These are phyloP conservation scores for Aspidiotus rigidus DNA, from an alignment of 2,888 invertebrate species.

Conservation along the genomic window DNA sequence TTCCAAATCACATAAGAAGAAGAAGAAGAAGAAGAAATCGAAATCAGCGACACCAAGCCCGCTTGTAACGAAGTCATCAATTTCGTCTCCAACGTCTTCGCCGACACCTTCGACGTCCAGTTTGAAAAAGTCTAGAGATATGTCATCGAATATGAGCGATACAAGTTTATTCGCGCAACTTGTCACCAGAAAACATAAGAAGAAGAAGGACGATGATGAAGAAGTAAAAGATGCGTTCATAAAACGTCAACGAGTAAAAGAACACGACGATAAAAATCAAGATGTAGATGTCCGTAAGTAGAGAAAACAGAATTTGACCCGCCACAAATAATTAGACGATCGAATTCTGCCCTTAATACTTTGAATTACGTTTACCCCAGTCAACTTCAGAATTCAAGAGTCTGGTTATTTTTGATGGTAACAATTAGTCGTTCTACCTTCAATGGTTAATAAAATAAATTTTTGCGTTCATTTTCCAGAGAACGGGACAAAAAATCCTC, in stretches of 20 bases:
- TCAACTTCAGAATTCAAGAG: not conserved
- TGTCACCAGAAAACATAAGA: slow-evolving; percentile 12
- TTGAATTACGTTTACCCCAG: no score
- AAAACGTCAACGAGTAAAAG: not conserved
- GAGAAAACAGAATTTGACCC: not conserved
- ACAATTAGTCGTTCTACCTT: not conserved
- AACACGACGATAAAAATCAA: slow-evolving; percentile 16
- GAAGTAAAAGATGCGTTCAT: slow-evolving; percentile 14
- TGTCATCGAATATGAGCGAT: slow-evolving; percentile 29
- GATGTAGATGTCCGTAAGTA: slow-evolving; percentile 20
- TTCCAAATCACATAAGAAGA: slow-evolving; percentile 20
- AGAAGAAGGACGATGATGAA: slow-evolving; percentile 19
- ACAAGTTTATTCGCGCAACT: slow-evolving; percentile 30
- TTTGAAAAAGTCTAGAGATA: slow-evolving; percentile 6
- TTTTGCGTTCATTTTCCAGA: no score
- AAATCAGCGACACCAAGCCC: slow-evolving; percentile 9
- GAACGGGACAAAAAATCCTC: no score
- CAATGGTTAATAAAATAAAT: not conserved
- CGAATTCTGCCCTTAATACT: no score
- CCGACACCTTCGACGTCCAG: not conserved
- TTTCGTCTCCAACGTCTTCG: slow-evolving; percentile 7
- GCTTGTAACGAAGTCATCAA: not conserved
- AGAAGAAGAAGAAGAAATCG: slow-evolving; percentile 7
- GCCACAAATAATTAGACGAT: not conserved
- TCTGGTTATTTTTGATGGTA: not conserved